These are phyloP conservation scores for Tenualosa ilisha DNA, from an alignment of 2,797 vertebrate genomes.

Conservation along the genomic window DNA sequence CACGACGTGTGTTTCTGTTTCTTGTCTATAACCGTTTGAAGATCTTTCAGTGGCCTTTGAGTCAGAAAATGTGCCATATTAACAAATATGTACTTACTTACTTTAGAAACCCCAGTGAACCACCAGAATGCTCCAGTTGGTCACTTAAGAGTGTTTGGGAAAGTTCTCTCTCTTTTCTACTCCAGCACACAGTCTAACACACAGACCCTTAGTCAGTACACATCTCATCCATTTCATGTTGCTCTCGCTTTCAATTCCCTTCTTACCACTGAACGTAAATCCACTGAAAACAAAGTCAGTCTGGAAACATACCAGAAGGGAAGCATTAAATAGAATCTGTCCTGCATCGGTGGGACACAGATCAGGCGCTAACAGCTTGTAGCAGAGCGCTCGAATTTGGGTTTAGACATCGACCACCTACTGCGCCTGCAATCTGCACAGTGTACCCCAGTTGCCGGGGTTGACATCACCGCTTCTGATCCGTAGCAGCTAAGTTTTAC, in stretches of 20 bases:
- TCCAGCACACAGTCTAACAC: slow-evolving; percentile 2
- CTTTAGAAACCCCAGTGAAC: too few species aligned
- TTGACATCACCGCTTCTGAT: slow-evolving; percentile 12
- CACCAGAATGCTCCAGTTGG: too few species aligned
- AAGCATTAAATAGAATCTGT: not conserved
- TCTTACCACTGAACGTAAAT: not conserved
- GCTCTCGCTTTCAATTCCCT: not conserved
- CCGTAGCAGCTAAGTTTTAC: not conserved
- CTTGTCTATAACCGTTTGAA: too few species aligned
- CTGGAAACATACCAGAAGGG: not conserved
- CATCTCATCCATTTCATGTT: not conserved
- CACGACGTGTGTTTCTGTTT: too few species aligned
- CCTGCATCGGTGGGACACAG: not conserved
- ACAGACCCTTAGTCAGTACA: not conserved
- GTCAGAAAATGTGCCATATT: too few species aligned
- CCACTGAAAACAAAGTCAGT: not conserved
- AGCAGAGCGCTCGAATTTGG: not conserved
- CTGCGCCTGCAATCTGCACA: not conserved
- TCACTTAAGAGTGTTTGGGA: slow-evolving; percentile 18
- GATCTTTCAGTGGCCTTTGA: too few species aligned
- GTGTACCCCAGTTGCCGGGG: not conserved
- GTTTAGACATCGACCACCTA: not conserved
- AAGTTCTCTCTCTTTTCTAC: not conserved
- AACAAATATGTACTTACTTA: too few species aligned
- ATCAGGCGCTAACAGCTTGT: slow-evolving; percentile 5